Evolutionary conservation across 2,113 vertebrate genomes (phyloP), one percentile per base, ranked within the genome.

Genomic region (Ictidomys tridecemlineatus): DNA sequence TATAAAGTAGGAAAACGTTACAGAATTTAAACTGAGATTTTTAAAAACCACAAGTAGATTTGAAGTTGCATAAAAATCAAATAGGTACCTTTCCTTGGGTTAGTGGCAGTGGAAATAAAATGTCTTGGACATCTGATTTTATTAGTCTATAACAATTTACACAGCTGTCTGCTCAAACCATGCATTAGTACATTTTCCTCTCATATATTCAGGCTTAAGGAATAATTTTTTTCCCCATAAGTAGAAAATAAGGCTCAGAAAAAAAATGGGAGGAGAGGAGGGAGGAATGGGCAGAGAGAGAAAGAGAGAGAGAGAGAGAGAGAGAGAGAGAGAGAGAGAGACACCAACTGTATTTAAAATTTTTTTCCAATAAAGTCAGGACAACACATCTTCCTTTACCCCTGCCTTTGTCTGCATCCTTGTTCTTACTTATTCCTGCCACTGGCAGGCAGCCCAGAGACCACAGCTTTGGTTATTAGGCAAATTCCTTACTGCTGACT

Each of bases 401-500:
- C 63, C 39, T 82, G n/a, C 58, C 42, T 85, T 8, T 8, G 32
- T 82, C 74, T 73, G 12, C 37, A 30, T 17, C 48, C 74, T 85
- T 26, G 56, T 61, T 58, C 63, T 90, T 85, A 80, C 53, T 90
- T 74, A 53, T 58, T 93, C 26, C 72, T 63, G 30, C 56, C 9
- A 0, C 48, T 86, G 91, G 78, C 85, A 53, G 91, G 42, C 9
- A 86, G 65, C 73, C 48, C n/a, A 16, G 94, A 86, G 45, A 85
- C 85, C 90, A 67, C 74, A 95, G 93, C 65, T 80, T 95, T 12
- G 28, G 90, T 83, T 89, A 84, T 91, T 65, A 93, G 95, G 72
- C 79, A 79, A 56, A 97, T 96, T 85, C 92, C 82, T 94, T 89
- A 58, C 69, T n/a, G 56, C 56, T 94, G 95, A 97, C 65, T 96